Base-by-base conservation (phyloP, 2,113 vertebrate genomes). In the Phasianus colchicus region DNA sequence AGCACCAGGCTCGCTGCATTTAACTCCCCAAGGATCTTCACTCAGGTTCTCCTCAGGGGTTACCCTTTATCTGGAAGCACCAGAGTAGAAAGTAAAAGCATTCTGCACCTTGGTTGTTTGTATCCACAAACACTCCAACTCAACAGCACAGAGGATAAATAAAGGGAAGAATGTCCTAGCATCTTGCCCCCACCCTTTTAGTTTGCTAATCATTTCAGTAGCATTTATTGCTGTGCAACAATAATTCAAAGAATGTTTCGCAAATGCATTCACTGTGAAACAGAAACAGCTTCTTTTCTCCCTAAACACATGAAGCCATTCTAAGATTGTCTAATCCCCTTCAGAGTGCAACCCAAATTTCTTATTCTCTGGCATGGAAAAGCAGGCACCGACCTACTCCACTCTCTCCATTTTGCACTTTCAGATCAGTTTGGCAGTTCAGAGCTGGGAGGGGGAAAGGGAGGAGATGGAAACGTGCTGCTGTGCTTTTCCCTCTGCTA, bases 21-120 rank as follows among this genome's bases (percentile, higher is more conserved):
- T 97, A 97, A 96, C 96, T 96, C 94, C 93, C 95, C 90, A 96
- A 93, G 97, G 97, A 98, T 97, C 93, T 89, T 83, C 83, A 80
- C 93, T 97, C 95, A 96, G 96, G 97, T 96, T 95, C 83, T 93
- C 92, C 64, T 52, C 29, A 89, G 82, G 93, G 95, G 95, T 96
- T 96, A 95, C 73, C 84, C 60, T 75, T 95, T 95, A 96, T 97
- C 97, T 96, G 90, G 70, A 94, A 94, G 83, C 70, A 90, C 79
- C 93, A 96, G 90, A 90, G 82, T 65, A 97, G 97, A 97, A 97
- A 94, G 93, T 89, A 91, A 95, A 97, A 96, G 95, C 78, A 81
- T 96, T 95, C 92, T 94, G 83, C 83, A 75, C 73, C 73, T 71
- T 70, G 74, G 90, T 81, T 95, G 93, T 94, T 95, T 93, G 92